Base-by-base conservation (phyloP, 2,113 vertebrate species). In the Okapia johnstoni region DNA sequence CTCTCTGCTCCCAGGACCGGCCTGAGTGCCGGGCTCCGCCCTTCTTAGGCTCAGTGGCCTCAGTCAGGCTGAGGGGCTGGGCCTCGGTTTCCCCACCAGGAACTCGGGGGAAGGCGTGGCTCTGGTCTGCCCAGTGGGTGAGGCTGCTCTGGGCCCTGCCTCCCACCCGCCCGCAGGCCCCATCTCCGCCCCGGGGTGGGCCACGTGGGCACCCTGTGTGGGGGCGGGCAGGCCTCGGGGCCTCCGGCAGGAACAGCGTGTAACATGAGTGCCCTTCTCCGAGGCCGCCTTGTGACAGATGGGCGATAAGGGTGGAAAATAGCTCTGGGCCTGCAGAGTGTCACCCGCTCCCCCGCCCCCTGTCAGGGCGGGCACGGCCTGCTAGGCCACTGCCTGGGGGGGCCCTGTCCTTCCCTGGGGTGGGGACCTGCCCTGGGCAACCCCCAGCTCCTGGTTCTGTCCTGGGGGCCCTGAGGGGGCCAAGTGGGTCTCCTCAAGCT, bases 221-320 rank as follows among this genome's bases (percentile, higher is more conserved):
- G 90, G 77, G 2, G 14, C 0, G 0, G 4, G 17, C 50, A 63
- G 83, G 70, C 85, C 58, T 1, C 2, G 2, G 17, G 33, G 91
- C 58, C 96, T 17, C 48, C 5, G 40, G 61, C 57, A 54, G 80
- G 85, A 85, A 52, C 79, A 7, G 43, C 2, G 1, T 2, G 94
- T 94, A 96, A 98, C 86, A 26, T 0, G 90, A 98, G 94, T 15
- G 46, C 55, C 14, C 87, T 88, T 36, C 85, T 70, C 80, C 0
- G 84, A 13, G 84, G 88, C 83, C 2, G n/a, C 60, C 95, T 85
- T 1, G 2, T 93, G 96, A 96, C 96, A 88, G 93, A 85, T 93
- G 55, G 33, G 90, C 9, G 97, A 97, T 97, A 98, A 52, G 89
- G 79, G 93, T 0, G 40, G 98, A 98, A 96, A 96, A 90, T 88